phyloP scores from a whole-genome alignment of 2,113 vertebrate species.

The Monarcha castaneiventris region DNA sequence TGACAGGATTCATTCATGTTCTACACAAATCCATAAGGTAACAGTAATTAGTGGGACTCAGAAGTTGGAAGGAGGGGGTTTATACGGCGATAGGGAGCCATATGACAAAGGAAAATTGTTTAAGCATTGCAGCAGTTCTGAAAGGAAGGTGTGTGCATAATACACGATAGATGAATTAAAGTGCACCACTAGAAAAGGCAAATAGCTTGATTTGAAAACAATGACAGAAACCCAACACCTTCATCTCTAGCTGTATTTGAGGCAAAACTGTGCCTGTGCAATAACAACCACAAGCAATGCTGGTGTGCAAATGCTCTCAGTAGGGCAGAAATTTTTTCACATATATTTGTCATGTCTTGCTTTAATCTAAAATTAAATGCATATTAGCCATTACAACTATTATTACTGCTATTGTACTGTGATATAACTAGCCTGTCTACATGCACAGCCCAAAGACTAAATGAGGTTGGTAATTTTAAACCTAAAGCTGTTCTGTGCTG shows the following conservation, averaged over 20 bases:
- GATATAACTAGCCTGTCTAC: not conserved
- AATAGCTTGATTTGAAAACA: not conserved
- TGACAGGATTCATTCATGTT: not conserved
- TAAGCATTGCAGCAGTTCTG: not conserved
- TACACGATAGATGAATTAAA: not conserved
- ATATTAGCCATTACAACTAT: not conserved
- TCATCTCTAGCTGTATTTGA: not conserved
- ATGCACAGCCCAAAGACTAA: not conserved
- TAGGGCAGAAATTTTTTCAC: not conserved
- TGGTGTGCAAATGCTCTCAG: not conserved
- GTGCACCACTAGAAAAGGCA: not conserved
- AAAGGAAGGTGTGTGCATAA: not conserved
- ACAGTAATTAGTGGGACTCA: not conserved
- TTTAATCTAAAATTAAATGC: not conserved
- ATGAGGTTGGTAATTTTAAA: not conserved
- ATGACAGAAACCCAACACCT: not conserved
- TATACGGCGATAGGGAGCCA: not conserved
- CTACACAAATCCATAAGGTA: not conserved
- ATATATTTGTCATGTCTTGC: fast-evolving
- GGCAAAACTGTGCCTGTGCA: not conserved
- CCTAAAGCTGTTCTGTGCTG: not conserved
- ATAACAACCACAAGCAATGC: not conserved
- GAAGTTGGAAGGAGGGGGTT: not conserved
- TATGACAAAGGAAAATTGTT: not conserved
- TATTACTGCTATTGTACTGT: not conserved